Evolutionary conservation across 1,140 invertebrate species (phyloP).

Genomic region (Drosophila kurseongensis): DNA sequence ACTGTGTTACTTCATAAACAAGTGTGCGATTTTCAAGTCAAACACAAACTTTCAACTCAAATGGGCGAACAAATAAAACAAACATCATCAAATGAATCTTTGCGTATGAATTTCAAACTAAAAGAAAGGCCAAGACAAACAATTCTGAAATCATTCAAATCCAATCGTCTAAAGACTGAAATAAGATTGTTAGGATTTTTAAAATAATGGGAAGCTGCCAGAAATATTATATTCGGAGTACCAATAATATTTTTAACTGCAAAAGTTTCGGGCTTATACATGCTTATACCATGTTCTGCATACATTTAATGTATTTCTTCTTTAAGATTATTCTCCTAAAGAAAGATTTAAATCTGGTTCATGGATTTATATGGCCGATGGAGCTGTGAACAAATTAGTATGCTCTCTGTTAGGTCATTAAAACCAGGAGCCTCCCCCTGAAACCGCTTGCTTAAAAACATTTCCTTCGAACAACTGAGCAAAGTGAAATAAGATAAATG

Average conservation of each 20-base stretch:
- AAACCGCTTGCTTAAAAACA: slow-evolving; percentile 19
- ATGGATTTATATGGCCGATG: too few species aligned
- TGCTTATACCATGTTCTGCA: too few species aligned
- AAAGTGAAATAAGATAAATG: slow-evolving; percentile 77
- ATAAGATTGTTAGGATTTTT: too few species aligned
- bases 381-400: neutral
- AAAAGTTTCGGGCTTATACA: too few species aligned
- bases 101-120: neutral
- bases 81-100: neutral
- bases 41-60: neutral
- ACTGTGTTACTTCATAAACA: slow-evolving; percentile 40
- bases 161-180: too few species aligned
- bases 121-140: neutral
- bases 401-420: neutral
- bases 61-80: slow-evolving; percentile 1
- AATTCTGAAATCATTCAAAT: too few species aligned
- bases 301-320: too few species aligned
- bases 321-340: neutral
- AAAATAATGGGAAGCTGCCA: too few species aligned
- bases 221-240: too few species aligned
- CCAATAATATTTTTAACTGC: neutral
- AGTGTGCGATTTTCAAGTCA: slow-evolving; percentile 44
- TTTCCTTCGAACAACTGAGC: slow-evolving; percentile 14
- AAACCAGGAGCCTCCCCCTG: neutral
- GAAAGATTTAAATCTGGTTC: neutral